Percentiles rank a stretch among this genome's conserved stretches.
Conservation (phyloP, 2,888 invertebrate species). For the Drosophila subsilvestris region DNA sequence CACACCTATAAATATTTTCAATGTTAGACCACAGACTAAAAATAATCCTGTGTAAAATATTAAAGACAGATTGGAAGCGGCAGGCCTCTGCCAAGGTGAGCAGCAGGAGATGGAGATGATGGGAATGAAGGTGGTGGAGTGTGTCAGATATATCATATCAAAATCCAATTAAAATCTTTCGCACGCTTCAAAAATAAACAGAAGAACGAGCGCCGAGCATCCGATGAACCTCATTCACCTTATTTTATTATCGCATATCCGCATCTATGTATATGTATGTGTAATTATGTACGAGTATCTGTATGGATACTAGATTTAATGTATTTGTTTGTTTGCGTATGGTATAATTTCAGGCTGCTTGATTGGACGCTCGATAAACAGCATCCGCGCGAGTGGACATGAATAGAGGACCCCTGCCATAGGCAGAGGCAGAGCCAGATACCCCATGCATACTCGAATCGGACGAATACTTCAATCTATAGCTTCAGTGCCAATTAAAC, state of each 20-base stretch:
- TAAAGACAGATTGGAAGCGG: constrained; percentile 49
- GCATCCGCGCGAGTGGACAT: constrained; percentile 34
- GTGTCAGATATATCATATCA: constrained; percentile 55
- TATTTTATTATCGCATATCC: constrained; percentile 34
- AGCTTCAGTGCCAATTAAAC: constrained; percentile 54
- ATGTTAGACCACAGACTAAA: constrained; percentile 69
- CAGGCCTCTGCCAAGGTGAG: constrained; percentile 45
- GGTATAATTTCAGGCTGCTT: constrained; percentile 28
- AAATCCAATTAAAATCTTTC: constrained; percentile 76
- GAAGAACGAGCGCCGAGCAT: constrained; percentile 37
- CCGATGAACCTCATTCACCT: constrained; percentile 7
- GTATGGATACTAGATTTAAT: constrained; percentile 38
- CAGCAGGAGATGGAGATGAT: constrained; percentile 16
- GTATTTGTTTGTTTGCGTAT: constrained; percentile 28
- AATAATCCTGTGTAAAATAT: constrained; percentile 64
- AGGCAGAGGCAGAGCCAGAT: background rate
- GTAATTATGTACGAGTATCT: constrained; percentile 18
- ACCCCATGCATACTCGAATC: background rate
- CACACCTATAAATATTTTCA: constrained; percentile 57
- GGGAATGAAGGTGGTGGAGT: constrained; percentile 29
- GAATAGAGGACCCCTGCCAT: background rate
- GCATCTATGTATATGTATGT: constrained; percentile 11
- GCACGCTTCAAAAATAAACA: constrained; percentile 59
- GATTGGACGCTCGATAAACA: constrained; percentile 38
- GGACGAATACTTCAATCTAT: constrained; percentile 12